A percentile compares a stretch with the other conserved stretches of the same genome.
phyloP scores from a whole-genome alignment of 2,888 invertebrate genomes.

The Melinaea menophilus region DNA sequence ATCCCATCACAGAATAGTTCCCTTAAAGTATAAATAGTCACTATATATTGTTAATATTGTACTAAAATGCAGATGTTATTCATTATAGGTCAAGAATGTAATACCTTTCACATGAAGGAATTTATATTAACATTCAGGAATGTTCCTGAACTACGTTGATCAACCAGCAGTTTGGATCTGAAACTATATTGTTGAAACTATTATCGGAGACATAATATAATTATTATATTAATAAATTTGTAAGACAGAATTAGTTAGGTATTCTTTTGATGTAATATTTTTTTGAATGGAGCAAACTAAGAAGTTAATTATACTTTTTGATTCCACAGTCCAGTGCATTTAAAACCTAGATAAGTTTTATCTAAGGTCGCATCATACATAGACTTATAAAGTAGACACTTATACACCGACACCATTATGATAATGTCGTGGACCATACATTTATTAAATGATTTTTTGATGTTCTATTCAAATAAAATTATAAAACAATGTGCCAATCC shows the following conservation, averaged over 20 bases:
- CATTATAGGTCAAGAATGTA: too few species aligned
- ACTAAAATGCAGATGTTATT: slow-evolving; percentile 6
- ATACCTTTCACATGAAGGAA: too few species aligned
- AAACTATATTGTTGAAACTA: too few species aligned
- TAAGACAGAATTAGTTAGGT: too few species aligned
- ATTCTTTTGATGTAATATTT: not conserved
- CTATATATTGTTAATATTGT: slow-evolving; percentile 16
- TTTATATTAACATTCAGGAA: too few species aligned
- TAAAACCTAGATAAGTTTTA: slow-evolving; percentile 32
- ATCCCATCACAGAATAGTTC: slow-evolving; percentile 25
- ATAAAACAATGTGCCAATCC: not conserved
- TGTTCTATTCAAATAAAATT: not conserved
- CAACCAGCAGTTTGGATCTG: too few species aligned
- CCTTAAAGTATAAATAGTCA: slow-evolving; percentile 18
- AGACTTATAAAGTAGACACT: slow-evolving; percentile 49
- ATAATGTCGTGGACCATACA: slow-evolving; percentile 8
- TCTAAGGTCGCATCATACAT: slow-evolving; percentile 21
- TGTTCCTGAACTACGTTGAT: too few species aligned
- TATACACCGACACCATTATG: slow-evolving; percentile 39
- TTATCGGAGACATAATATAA: too few species aligned
- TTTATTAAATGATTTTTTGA: not conserved
- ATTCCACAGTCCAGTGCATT: not conserved
- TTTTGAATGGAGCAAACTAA: not conserved
- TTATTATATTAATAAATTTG: too few species aligned
- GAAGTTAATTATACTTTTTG: not conserved